phyloP scores from a whole-genome alignment of 2,888 invertebrate genomes.

The Crematogaster levior region DNA sequence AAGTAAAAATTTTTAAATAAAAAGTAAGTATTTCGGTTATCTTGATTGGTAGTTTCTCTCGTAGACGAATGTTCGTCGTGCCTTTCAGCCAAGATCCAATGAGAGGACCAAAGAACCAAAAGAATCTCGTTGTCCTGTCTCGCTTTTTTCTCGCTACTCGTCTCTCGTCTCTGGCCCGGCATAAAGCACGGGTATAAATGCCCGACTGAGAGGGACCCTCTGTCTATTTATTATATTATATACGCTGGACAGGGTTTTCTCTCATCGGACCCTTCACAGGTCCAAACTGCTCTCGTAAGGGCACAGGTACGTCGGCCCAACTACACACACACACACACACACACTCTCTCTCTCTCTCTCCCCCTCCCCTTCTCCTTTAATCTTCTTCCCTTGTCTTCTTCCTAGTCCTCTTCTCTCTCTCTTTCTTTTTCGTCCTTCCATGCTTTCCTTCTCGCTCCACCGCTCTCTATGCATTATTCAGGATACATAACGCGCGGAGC shows the following conservation, averaged over 20 bases:
- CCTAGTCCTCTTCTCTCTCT: constrained; percentile 18
- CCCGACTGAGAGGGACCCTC: constrained; percentile 34
- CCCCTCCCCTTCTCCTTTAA: constrained; percentile 45
- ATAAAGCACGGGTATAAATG: constrained; percentile 59
- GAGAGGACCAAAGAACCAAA: background rate
- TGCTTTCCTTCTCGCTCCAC: constrained; percentile 55
- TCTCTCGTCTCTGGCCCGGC: constrained; percentile 48
- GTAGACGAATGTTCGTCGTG: background rate
- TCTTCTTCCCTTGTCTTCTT: constrained; percentile 22
- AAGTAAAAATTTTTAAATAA: background rate
- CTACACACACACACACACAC: no score
- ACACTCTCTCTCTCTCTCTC: constrained; percentile 54
- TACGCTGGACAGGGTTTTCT: constrained; percentile 39
- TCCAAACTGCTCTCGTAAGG: constrained; percentile 50
- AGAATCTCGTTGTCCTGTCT: background rate
- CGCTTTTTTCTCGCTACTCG: constrained; percentile 15
- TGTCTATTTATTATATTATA: constrained; percentile 70
- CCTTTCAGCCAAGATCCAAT: background rate
- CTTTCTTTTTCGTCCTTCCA: constrained; percentile 32
- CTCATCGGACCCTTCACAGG: constrained; percentile 47
- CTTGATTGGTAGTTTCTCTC: background rate
- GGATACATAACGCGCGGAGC: constrained; percentile 66
- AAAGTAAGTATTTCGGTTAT: background rate
- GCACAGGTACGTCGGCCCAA: constrained; percentile 45
- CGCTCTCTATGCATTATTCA: constrained; percentile 75